A percentile compares a stretch with the other conserved stretches of the same genome.
Conservation (phyloP, 2,113 vertebrate species). For the Pyrgilauda ruficollis region DNA sequence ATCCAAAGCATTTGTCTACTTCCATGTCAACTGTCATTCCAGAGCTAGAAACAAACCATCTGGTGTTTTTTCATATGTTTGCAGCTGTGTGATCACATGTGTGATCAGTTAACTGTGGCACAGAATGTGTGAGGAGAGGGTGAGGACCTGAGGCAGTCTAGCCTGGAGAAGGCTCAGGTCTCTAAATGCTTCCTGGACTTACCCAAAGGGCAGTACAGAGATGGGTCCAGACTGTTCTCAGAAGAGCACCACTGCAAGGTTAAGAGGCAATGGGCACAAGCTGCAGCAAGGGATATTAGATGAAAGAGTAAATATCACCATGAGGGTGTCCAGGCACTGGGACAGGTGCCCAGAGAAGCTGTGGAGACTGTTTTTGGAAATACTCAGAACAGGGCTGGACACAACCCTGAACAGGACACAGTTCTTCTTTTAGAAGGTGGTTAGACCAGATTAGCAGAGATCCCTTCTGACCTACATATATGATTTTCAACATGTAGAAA, state of each 20-base stretch:
- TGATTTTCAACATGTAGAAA: not conserved
- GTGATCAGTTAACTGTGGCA: not conserved
- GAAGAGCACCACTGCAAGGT: not conserved
- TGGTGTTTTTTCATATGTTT: not conserved
- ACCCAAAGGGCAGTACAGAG: not conserved
- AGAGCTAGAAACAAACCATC: not conserved
- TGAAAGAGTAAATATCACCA: slow-evolving; percentile 3
- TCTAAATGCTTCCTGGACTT: not conserved
- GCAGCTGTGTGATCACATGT: not conserved
- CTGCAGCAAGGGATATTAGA: not conserved
- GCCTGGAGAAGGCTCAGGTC: not conserved
- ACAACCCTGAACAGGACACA: not conserved
- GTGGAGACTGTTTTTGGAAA: not conserved
- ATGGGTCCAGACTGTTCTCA: not conserved
- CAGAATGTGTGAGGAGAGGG: not conserved
- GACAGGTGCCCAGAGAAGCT: not conserved
- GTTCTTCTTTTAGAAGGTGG: not conserved
- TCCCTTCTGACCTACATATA: not conserved
- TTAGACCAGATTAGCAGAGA: not conserved
- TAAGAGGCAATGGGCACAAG: not conserved
- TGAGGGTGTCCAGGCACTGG: not conserved
- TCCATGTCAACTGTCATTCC: not conserved
- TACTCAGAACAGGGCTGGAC: not conserved
- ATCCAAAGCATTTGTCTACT: not conserved
- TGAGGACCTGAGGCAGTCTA: not conserved